Percentiles rank a stretch among this genome's conserved stretches.
phyloP scores from a whole-genome alignment of 2,797 vertebrate genomes.

The Telmatherina bonti region DNA sequence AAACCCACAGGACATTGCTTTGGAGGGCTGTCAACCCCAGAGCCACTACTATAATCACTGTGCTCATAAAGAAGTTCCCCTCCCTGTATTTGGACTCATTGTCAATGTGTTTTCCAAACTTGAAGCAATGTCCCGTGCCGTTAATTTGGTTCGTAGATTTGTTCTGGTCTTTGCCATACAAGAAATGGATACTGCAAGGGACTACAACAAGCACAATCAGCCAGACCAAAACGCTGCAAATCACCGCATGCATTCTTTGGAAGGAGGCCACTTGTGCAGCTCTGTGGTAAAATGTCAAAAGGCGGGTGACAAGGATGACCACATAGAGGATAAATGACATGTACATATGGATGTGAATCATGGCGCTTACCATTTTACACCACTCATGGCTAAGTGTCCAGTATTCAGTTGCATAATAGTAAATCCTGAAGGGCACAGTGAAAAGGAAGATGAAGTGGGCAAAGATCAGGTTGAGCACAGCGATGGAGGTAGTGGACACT shows the following conservation, averaged over 20 bases:
- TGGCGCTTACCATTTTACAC: constrained; percentile 88
- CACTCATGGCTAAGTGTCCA: constrained; percentile 75
- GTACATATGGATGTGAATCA: constrained; percentile 94
- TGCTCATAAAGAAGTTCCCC: constrained; percentile 84
- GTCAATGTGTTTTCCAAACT: constrained; percentile 76
- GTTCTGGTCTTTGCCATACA: constrained; percentile 62
- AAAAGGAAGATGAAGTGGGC: constrained; percentile 89
- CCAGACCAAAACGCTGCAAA: constrained; percentile 84
- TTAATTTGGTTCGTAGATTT: accelerated
- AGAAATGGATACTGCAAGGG: constrained; percentile 59
- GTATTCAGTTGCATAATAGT: constrained; percentile 73
- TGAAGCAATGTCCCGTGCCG: constrained; percentile 76
- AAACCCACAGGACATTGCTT: constrained; percentile 74
- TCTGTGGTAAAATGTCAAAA: constrained; percentile 85
- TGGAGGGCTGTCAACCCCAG: constrained; percentile 81
- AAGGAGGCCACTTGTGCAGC: constrained; percentile 81
- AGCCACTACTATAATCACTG: constrained; percentile 65
- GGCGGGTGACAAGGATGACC: constrained; percentile 85
- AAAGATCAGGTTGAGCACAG: constrained; percentile 89
- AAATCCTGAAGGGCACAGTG: constrained; percentile 91
- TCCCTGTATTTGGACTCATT: constrained; percentile 12
- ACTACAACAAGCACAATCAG: constrained; percentile 72
- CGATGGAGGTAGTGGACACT: constrained; percentile 86
- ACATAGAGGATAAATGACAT: constrained; percentile 91
- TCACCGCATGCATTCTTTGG: constrained; percentile 81